Evolutionary conservation across 2,888 invertebrate genomes (phyloP).

Genomic region (Lycocerus yunnanus): DNA sequence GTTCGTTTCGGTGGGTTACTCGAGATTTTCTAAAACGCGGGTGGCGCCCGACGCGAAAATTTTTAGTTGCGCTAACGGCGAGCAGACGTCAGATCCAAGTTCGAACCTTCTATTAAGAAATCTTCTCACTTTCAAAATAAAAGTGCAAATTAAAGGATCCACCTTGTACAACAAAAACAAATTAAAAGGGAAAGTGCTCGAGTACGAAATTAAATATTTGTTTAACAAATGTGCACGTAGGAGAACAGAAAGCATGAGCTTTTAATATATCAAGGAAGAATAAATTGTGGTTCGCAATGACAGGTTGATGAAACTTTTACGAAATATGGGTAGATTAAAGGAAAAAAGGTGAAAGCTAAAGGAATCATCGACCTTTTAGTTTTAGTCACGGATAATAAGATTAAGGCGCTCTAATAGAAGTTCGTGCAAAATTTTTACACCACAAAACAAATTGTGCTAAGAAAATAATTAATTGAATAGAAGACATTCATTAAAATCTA

Average conservation of each 20-base stretch:
- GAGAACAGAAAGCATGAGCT: background rate
- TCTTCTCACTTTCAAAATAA: background rate
- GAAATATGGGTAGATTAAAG: constrained; percentile 22
- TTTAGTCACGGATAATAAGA: constrained; percentile 19
- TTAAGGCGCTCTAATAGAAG: constrained; percentile 18
- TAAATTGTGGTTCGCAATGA: constrained; percentile 14
- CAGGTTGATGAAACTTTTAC: constrained; percentile 20
- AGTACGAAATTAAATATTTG: background rate
- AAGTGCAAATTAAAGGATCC: constrained; percentile 3
- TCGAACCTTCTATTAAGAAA: background rate
- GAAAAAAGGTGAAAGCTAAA: constrained; percentile 21
- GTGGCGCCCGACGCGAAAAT: background rate
- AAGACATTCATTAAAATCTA: background rate
- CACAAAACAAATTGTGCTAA: background rate
- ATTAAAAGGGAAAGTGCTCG: constrained; percentile 6
- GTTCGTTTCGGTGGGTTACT: too few relatives aligned
- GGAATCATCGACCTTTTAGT: constrained; percentile 25
- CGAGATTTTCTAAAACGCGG: background rate
- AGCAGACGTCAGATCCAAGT: too few relatives aligned
- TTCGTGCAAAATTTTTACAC: background rate
- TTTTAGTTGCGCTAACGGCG: too few relatives aligned
- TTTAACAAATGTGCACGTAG: background rate
- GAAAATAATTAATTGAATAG: background rate
- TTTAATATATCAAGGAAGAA: constrained; percentile 7
- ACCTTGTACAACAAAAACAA: background rate